Evolutionary conservation across 2,113 vertebrate genomes (phyloP), one percentile per base, ranked within the genome.

Genomic region (Polypterus senegalus): DNA sequence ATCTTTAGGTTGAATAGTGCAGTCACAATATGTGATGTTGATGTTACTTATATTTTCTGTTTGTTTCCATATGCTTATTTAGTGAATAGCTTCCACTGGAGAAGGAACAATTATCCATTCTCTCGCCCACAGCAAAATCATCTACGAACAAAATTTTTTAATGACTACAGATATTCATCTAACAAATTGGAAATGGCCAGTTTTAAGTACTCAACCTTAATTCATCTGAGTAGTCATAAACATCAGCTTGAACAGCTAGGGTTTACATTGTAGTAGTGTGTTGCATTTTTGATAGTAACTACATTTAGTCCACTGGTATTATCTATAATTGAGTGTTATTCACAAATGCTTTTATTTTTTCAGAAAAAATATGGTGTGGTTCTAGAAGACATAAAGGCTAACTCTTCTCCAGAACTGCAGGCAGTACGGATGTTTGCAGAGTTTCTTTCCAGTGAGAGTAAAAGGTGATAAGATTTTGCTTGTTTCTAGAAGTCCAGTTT

Each of bases 301-400:
- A n/a, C 3, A 4, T 61, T n/a, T 59, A 47, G 10, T 43, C 3
- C 2, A 6, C 9, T 47, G 5, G 3, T 27, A 11, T 48, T 61
- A 46, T 8, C 46, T 43, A 44, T 1, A 2, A 3, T 9, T 43
- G 7, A 63, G 54, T 46, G 44, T 45, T 45, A 11, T 27, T 45
- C 8, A 63, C 49, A 46, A 46, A 47, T 11, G 4, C 1, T 48
- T 45, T 46, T 5, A 0, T 1, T 7, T 3, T 4, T 61, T 44
- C 43, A 98, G 94, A 86, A 87, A 49, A 98, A 98, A 54, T 96
- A 86, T 0, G 93, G 88, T 0, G 95, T 98, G 4, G 93, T 97
- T 1, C 74, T 97, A 75, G 95, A 98, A 54, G 95, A 98, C 66
- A 92, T 98, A 59, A 91, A 85, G 62, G 62, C 70, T 7, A 88